Conservation (phyloP, 2,797 vertebrate species). For the Channallabes apus region DNA sequence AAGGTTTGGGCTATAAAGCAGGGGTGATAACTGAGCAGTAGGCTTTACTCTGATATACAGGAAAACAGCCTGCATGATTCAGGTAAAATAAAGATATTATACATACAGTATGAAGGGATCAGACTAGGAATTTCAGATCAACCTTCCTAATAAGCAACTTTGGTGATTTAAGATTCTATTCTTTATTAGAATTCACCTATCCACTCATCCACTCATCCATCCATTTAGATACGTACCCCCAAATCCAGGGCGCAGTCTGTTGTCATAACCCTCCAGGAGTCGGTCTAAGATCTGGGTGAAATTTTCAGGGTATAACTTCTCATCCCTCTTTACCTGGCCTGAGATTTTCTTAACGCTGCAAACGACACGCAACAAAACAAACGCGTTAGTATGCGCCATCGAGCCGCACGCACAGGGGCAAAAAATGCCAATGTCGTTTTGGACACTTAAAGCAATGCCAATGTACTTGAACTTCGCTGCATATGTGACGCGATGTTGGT, state of each 20-base stretch:
- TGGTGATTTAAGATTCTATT: neutral
- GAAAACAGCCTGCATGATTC: neutral
- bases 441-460: slow-evolving; percentile 6
- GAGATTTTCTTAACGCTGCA: slow-evolving; percentile 82
- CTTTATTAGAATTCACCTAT: neutral
- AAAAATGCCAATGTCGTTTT: neutral
- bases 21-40: neutral
- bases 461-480: slow-evolving; percentile 5
- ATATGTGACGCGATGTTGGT: neutral
- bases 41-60: neutral
- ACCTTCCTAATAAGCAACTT: neutral
- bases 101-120: neutral
- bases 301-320: slow-evolving; percentile 93
- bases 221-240: slow-evolving; percentile 79
- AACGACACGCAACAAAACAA: slow-evolving; percentile 41
- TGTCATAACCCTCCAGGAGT: slow-evolving; percentile 98
- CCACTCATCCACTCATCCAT: too few species aligned
- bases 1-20: neutral
- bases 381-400: slow-evolving; percentile 40
- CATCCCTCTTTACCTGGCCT: slow-evolving; percentile 87
- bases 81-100: neutral
- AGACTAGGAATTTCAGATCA: neutral
- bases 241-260: slow-evolving; percentile 96
- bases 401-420: neutral
- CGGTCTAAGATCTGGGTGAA: slow-evolving; percentile 95